Evolutionary conservation across 2,797 vertebrate species (phyloP), one percentile per base, ranked within the genome.

Genomic region (Apodemus agrarius): DNA sequence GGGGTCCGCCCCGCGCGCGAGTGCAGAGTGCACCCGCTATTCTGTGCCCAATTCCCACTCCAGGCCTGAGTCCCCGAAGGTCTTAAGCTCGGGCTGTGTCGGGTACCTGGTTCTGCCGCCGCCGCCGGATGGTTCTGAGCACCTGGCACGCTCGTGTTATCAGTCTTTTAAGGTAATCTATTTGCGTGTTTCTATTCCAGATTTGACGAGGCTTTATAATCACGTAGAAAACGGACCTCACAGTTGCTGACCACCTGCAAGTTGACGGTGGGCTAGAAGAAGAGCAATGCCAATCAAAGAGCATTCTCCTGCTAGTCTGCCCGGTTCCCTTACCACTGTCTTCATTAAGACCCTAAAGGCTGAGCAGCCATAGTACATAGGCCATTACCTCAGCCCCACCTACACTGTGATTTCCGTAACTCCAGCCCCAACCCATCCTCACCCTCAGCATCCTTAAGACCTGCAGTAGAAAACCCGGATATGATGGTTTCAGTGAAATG

Each of bases 401-500:
- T 5, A 6, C 31, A 9, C 11, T 1, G 11, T n/a, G 1, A 19
- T n/a, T 54, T 76, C 46, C 85, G 1, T 22, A 34, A 34, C 26
- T n/a, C 2, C 26, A 8, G 29, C 40, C 31, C 78, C 21, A 78
- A 22, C 4, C 59, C 22, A 37, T 21, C 59, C 57, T n/a, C 8
- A 26, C 10, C 67, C 29, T 43, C 29, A 17, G 85, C 37, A 61
- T 43, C 43, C 9, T 52, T 43, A 21, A 6, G 29, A n/a, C 29
- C 97, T 98, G 85, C 98, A 98, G 97, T 98, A 98, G 96, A 98
- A 98, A 98, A 96, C 96, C 96, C 98, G 37, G 69, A n/a, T 72
- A 19, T 21, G n/a, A n/a, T 37, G 69, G 8, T 72, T 72, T 72
- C 1, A 72, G 37, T 72, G 69, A 72, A 72, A 72, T 37, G n/a